Base-by-base conservation (phyloP, 2,113 vertebrate species). In the Hiodon alosoides region DNA sequence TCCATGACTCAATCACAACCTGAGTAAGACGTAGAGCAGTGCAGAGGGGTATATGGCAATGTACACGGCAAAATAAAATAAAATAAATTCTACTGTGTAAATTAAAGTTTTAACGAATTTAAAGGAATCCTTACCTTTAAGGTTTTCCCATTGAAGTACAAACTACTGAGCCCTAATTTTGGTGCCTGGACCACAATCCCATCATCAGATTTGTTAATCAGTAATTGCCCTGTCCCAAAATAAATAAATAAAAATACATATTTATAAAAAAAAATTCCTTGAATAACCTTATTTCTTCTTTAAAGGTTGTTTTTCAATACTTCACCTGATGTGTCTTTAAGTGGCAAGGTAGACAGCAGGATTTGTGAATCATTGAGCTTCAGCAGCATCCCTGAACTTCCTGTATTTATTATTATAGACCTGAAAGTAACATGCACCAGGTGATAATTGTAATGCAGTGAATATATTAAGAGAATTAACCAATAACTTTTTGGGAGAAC, bases 1-100 rank as follows among this genome's bases (percentile, higher is more conserved):
- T 75, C 73, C 73, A 50, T 10, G 73, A 75, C 53, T 75, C 73
- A 75, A 68, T 68, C 73, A 48, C 73, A 52, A 75, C 73, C 73
- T 75, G 17, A 3, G 4, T 14, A 7, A 47, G 7, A 69, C 48
- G 53, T 52, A 31, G 3, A 52, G 13, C 58, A 71, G 8, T 14
- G 8, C 31, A 14, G 31, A 31, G 31, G 31, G 1, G 47, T 9
- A n/a, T 52, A 52, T 69, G 51, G 14, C 50, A 53, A 6, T 13
- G 14, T 6, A 10, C 9, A n/a, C 16, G 9, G 48, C 7, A 50
- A 16, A 16, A 11, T 72, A 10, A 16, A 52, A 71, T 58, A n/a
- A 3, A 57, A 71, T 8, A 2, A 4, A 50, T 31, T 7, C 13
- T 59, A 4, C 7, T 59, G 14, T 69, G 6, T 2, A 53, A 53